Evolutionary conservation across 2,113 vertebrate species (phyloP).

Genomic region (Rafetus swinhoei): DNA sequence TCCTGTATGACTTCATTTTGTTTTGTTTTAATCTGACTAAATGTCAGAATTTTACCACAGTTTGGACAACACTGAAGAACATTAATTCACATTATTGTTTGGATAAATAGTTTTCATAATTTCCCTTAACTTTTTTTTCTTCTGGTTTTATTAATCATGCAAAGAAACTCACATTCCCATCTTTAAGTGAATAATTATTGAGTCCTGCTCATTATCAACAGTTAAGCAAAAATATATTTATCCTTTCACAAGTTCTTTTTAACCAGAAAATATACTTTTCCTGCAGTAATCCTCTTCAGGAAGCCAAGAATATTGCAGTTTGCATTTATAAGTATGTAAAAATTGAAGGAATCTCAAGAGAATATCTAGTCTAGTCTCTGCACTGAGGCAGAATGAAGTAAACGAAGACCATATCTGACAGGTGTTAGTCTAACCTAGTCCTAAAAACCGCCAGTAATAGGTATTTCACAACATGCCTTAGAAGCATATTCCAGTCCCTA

Average conservation of each 20-base stretch:
- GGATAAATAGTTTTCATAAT: neutral
- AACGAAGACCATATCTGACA: neutral
- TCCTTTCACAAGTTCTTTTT: neutral
- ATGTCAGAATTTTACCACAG: no score
- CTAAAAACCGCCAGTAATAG: neutral
- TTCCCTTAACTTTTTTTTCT: neutral
- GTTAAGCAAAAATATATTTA: neutral
- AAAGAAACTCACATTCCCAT: neutral
- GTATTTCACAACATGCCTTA: no score
- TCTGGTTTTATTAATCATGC: neutral
- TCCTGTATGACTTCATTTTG: neutral
- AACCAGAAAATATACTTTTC: neutral
- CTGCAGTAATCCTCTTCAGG: neutral
- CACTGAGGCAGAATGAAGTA: no score
- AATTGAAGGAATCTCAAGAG: neutral
- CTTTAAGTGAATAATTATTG: neutral
- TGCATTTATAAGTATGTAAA: neutral
- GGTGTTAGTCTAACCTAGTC: neutral
- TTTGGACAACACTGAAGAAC: neutral
- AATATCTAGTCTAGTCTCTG: neutral
- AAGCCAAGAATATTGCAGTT: neutral
- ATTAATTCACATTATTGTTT: neutral
- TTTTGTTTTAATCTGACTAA: neutral
- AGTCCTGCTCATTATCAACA: neutral
- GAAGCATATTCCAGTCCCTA: no score